phyloP scores from a whole-genome alignment of 2,888 invertebrate species.

The Drosophila colorata region DNA sequence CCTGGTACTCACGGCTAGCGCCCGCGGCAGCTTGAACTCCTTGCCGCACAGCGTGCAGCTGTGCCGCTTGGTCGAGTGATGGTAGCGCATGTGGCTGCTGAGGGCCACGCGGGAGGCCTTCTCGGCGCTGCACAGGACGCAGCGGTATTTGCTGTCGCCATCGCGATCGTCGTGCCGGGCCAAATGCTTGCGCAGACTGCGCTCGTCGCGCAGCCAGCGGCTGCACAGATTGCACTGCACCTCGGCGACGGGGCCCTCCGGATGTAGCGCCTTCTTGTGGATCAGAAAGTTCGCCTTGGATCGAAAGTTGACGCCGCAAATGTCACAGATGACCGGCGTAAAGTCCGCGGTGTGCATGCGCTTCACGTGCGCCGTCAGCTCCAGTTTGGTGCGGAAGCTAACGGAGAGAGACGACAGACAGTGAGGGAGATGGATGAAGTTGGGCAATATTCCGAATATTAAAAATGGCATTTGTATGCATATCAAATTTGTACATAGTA shows the following conservation, averaged over 20 bases:
- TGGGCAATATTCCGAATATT: no score
- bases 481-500: no score
- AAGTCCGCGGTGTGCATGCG: slow-evolving; percentile 71
- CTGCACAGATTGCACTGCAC: slow-evolving; percentile 70
- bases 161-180: slow-evolving; percentile 69
- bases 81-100: slow-evolving; percentile 72
- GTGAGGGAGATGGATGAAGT: background rate
- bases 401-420: background rate
- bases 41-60: slow-evolving; percentile 68
- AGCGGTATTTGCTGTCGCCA: slow-evolving; percentile 65
- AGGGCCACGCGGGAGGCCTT: slow-evolving; percentile 68
- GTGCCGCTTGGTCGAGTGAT: slow-evolving; percentile 71
- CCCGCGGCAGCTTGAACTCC: slow-evolving; percentile 66
- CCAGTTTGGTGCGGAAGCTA: slow-evolving; percentile 73
- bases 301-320: slow-evolving; percentile 70
- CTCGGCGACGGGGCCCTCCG: slow-evolving; percentile 69
- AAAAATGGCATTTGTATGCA: no score
- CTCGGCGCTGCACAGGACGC: slow-evolving; percentile 62
- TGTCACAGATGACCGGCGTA: slow-evolving; percentile 76
- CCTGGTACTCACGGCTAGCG: slow-evolving; percentile 54
- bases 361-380: slow-evolving; percentile 67
- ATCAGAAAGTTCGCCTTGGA: slow-evolving; percentile 72
- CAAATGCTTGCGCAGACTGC: slow-evolving; percentile 70
- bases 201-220: slow-evolving; percentile 71
- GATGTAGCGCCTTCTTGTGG: slow-evolving; percentile 72